Evolutionary conservation across 2,888 invertebrate genomes (phyloP).

Genomic region (Ochlodes sylvanus): DNA sequence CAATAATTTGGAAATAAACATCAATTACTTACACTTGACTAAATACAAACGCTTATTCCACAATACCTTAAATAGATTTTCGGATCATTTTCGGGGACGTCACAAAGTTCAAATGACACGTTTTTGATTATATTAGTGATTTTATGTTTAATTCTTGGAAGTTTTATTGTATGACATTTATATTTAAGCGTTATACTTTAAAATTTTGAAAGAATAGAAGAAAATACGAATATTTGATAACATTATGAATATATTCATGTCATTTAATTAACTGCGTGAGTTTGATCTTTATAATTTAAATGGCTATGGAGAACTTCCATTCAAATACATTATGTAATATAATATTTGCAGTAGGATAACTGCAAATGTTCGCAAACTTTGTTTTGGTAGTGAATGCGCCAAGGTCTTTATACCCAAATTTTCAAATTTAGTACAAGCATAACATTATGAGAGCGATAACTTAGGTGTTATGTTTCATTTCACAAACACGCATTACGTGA

Average conservation of each 20-base stretch:
- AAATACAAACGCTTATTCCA: neutral
- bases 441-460: slow-evolving; percentile 23
- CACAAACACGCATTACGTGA: slow-evolving; percentile 7
- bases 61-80: neutral
- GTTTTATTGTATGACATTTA: too few relatives aligned
- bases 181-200: too few relatives aligned
- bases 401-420: slow-evolving; percentile 5
- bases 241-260: too few relatives aligned
- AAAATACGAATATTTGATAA: too few relatives aligned
- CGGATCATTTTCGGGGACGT: neutral
- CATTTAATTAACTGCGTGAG: too few relatives aligned
- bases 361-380: slow-evolving; percentile 16
- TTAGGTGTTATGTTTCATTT: slow-evolving; percentile 9
- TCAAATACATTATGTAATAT: too few relatives aligned
- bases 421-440: slow-evolving; percentile 18
- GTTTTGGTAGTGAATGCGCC: neutral
- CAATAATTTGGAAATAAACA: neutral
- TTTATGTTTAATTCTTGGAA: too few relatives aligned
- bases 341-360: neutral
- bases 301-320: too few relatives aligned
- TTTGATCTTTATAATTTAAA: too few relatives aligned
- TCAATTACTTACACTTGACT: neutral
- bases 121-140: too few relatives aligned
- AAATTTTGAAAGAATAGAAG: too few relatives aligned
- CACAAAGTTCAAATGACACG: too few relatives aligned